Base-by-base conservation (phyloP, 2,888 invertebrate species). In the Frankliniella intonsa region DNA sequence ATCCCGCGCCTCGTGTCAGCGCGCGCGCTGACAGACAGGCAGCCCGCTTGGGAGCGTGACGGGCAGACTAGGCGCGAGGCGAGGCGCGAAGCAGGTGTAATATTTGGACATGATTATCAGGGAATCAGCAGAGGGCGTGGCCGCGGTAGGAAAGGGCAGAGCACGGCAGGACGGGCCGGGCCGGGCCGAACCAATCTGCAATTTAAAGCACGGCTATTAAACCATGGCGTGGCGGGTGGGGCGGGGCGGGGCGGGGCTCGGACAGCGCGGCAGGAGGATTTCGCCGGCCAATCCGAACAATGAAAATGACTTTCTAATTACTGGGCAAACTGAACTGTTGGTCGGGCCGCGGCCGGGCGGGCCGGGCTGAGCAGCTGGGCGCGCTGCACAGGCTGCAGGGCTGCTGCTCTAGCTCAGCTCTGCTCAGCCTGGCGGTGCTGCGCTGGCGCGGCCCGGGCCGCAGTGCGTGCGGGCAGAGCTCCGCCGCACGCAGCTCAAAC, bases 301-400 rank as follows among this genome's bases (percentile, higher is more conserved):
- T 62, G 62, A 62, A 62, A 62, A 62, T 62, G 62, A 62, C 62
- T 62, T 62, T 62, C 62, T 62, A 62, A 62, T 62, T 62, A 62
- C 19, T 17, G 62, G 14, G 62, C 19, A 62, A 62, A 62, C 62
- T 62, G n/a, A 62, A 62, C 19, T 14, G 62, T 62, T 14, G 62
- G 38, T 5, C 38, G 38, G 19, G 14, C 62, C 62, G 17, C 55
- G 51, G 51, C 51, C 55, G 62, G 11, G 12, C 7, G 62, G 14
- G 62, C 14, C 62, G 62, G 0, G 62, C 19, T 14, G 55, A 51
- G 10, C 51, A 51, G 14, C n/a, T n/a, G n/a, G n/a, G n/a, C n/a
- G n/a, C n/a, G n/a, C n/a, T n/a, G n/a, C n/a, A n/a, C n/a, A n/a
- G n/a, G n/a, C n/a, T n/a, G n/a, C n/a, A n/a, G n/a, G n/a, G 38